Evolutionary conservation across 2,797 vertebrate genomes (phyloP), one percentile per base, ranked within the genome.

Genomic region (Clarias laeviceps): DNA sequence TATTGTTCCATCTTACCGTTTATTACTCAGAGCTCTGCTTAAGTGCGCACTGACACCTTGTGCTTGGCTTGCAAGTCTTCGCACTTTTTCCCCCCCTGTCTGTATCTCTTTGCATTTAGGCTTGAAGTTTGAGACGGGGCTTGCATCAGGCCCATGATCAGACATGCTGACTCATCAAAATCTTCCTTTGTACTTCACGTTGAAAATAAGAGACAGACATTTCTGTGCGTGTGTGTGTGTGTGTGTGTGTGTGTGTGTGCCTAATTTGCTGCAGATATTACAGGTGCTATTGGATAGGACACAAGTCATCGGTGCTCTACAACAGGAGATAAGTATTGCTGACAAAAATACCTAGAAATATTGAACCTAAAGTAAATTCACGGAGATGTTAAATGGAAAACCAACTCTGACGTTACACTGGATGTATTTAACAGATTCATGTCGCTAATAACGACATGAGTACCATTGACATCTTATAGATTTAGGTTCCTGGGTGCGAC

Each of bases 121-220:
- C 91, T 90, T 84, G 84, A 88, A 89, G 88, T 92, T 93, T 93
- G 91, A 91, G 88, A 89, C 90, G 59, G 88, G 87, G 89, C 90
- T 90, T 92, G 93, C 91, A 92, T 88, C 88, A 91, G 89, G 66
- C 84, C 87, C 85, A 89, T 89, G 66, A 56, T 56, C 83, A 86
- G 88, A 88, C 91, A 86, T 93, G 93, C 93, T 95, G 93, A 94
- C 91, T 91, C 84, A 82, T 87, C 85, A 91, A 91, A 91, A 92
- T 93, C 92, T 93, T 78, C 90, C 85, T 92, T 66, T 90, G 93
- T 91, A 90, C 86, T 90, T 93, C 89, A 92, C 87, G 80, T 54
- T 88, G 68, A 65, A 81, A 65, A 59, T 84, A 59, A 84, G 45
- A 32, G 61, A 86, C 77, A 78, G 80, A 32, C 0, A 29, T 9